Base-by-base conservation (phyloP, 37 sponge, comb jelly and placozoan genomes). In the Chondrosia reniformis region DNA sequence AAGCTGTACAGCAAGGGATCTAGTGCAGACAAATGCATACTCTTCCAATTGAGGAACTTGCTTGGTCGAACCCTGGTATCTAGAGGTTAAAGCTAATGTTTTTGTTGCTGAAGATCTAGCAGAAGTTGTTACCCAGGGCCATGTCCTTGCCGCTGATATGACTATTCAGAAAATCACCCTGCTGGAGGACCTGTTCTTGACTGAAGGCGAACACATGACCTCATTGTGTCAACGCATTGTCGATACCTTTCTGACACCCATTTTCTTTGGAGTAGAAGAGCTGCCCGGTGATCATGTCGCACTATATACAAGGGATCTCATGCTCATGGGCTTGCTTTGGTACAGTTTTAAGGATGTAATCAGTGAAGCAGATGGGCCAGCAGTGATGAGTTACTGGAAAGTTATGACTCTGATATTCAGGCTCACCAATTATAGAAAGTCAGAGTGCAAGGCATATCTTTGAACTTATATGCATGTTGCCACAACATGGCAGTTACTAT, bases 41-140 rank as follows among this genome's bases (percentile, higher is more conserved):
- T 80, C 21, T 85, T 45, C 46, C 86, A 85, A 39, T 64, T 85
- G 63, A 21, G 86, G 54, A 85, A 85, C 62, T 42, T 81, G 65
- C 72, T 85, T 13, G 30, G 75, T 66, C 74, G 86, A 9, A 80
- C 75, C 38, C 85, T 81, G 33, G 85, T 85, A 27, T 15, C 33
- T 19, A 56, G 56, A 75, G 24, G 46, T 61, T 27, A 74, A 54
- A 33, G 13, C n/a, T 6, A 74, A 81, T 36, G 27, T 87, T 33
- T 69, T 45, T 28, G 67, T 79, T 39, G 36, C 56, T 62, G 76
- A 85, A 33, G 81, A 85, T 37, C 46, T 81, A 39, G 31, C 81
- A 0, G 63, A 45, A 37, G 22, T 74, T n/a, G 67, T 85, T 25
- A 74, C 39, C 21, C 21, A 30, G 24, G 45, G 76, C 30, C 69